phyloP scores from a whole-genome alignment of 2,113 vertebrate genomes.

The Chaenocephalus aceratus region DNA sequence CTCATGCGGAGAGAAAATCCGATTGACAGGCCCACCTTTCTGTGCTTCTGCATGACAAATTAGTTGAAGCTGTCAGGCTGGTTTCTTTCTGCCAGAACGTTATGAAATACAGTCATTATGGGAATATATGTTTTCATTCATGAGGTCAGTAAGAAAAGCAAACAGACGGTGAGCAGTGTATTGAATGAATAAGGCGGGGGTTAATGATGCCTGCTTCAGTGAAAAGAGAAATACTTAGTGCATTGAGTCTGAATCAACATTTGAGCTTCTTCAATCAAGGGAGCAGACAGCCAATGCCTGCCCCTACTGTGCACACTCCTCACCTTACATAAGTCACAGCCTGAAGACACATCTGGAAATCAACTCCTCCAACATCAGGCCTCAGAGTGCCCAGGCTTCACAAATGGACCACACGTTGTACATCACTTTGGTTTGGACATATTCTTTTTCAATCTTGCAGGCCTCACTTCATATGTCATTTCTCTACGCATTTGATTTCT shows the following conservation, averaged over 20 bases:
- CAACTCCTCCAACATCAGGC: conserved; percentile 52
- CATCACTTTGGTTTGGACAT: conserved; percentile 56
- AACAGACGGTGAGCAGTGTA: conserved; percentile 38
- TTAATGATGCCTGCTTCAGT: conserved; percentile 48
- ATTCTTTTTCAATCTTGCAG: conserved; percentile 53
- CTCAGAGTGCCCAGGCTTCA: conserved; percentile 42
- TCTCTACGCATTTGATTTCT: conserved; percentile 41
- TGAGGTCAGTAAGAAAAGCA: conserved; percentile 65
- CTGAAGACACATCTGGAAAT: conserved; percentile 73
- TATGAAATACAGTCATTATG: conserved; percentile 58
- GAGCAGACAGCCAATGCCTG: conserved; percentile 36
- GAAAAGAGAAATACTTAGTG: conserved; percentile 51
- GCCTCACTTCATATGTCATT: conserved; percentile 56
- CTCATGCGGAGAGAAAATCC: conserved; percentile 23
- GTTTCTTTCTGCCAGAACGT: conserved; percentile 30
- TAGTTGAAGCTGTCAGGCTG: conserved; percentile 48
- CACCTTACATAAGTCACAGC: conserved; percentile 67
- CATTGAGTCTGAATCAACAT: conserved; percentile 61
- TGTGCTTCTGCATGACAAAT: conserved; percentile 44
- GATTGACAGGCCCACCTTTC: conserved; percentile 53
- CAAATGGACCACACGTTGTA: conserved; percentile 62
- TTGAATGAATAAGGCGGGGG: conserved; percentile 42
- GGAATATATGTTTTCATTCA: conserved; percentile 59
- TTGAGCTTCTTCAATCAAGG: conserved; percentile 66
- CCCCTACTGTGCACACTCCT: conserved; percentile 54